Base-by-base conservation (phyloP, 2,888 invertebrate species). In the Apamea epomidion region DNA sequence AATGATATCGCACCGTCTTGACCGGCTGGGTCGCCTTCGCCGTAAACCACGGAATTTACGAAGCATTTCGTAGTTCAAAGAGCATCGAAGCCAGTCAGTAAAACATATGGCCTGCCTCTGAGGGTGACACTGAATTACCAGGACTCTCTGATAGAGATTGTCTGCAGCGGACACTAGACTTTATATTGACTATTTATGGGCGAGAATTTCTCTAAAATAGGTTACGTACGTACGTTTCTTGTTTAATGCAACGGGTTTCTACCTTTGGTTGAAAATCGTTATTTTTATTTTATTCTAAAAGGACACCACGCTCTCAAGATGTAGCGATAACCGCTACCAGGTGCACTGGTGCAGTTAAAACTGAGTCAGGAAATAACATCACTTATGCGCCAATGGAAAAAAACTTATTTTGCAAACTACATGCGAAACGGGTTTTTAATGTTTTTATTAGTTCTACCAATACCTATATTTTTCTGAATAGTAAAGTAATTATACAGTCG, bases 41-140 rank as follows among this genome's bases (percentile, higher is more conserved):
- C 88, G 92, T 93, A 93, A 93, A 93, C 86, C 84, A 87, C 84
- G 83, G 89, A 92, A 92, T 93, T 93, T 93, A 94, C 91, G 88
- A 90, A 91, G 88, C 89, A 84, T 81, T 90, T 82, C 90, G 64
- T 68, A 84, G 90, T 90, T 90, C 90, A 88, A 89, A 91, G 92
- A 93, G 92, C 92, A 93, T 91, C 91, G 93, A 90, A 92, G 91
- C 91, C 90, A 91, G 91, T 92, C 89, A 83, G 87, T 94, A 92
- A 94, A 93, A 94, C 92, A 93, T 93, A 93, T 92, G 92, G 91
- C 90, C 90, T 82, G 88, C 87, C 89, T 91, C 90, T 80, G 90
- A 90, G 91, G 90, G 90, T 91, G 92, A 92, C 92, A 92, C 92
- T 93, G 93, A 94, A 94, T 95, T 95, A 94, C 93, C 91, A 89